These are phyloP conservation scores for Lethrus apterus DNA, from an alignment of 1,140 invertebrate species.

Conservation along the genomic window DNA sequence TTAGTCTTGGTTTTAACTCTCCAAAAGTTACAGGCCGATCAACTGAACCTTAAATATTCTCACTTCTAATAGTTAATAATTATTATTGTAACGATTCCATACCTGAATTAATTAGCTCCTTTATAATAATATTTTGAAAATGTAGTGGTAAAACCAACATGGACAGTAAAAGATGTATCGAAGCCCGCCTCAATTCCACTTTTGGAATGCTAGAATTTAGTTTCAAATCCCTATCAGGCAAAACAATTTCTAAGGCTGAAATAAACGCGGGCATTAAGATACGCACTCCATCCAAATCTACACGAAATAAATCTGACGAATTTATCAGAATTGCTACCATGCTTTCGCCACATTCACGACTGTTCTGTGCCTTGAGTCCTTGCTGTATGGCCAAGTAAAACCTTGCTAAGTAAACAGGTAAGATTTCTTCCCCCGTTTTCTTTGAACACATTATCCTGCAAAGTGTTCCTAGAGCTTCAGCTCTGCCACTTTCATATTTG, in stretches of 20 bases:
- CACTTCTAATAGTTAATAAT: not conserved
- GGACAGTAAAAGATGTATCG: slow-evolving; percentile 83
- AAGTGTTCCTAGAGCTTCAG: slow-evolving; percentile 90
- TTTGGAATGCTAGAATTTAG: slow-evolving; percentile 56
- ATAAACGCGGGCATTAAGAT: slow-evolving; percentile 85
- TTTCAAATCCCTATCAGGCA: slow-evolving; percentile 66
- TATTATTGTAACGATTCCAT: slow-evolving; percentile 5
- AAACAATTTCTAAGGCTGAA: slow-evolving; percentile 69
- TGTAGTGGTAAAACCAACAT: slow-evolving; percentile 85
- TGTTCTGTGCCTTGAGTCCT: slow-evolving; percentile 63
- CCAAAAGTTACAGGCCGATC: slow-evolving; percentile 58
- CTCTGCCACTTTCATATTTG: slow-evolving; percentile 75
- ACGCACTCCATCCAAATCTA: slow-evolving; percentile 90
- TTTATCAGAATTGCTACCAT: slow-evolving; percentile 74
- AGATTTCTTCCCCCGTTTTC: slow-evolving; percentile 90
- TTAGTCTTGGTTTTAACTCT: slow-evolving; percentile 71
- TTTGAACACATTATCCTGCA: slow-evolving; percentile 95
- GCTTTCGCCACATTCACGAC: slow-evolving; percentile 61
- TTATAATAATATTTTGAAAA: slow-evolving; percentile 74
- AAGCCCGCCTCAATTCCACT: slow-evolving; percentile 78
- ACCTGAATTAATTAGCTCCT: slow-evolving; percentile 54
- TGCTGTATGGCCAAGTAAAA: slow-evolving; percentile 85
- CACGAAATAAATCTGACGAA: slow-evolving; percentile 69
- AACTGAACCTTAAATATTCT: slow-evolving; percentile 15
- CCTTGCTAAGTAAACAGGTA: slow-evolving; percentile 87